A percentile compares a stretch with the other conserved stretches of the same genome.
phyloP scores from a whole-genome alignment of 2,888 invertebrate species.

The Drosophila dives region DNA sequence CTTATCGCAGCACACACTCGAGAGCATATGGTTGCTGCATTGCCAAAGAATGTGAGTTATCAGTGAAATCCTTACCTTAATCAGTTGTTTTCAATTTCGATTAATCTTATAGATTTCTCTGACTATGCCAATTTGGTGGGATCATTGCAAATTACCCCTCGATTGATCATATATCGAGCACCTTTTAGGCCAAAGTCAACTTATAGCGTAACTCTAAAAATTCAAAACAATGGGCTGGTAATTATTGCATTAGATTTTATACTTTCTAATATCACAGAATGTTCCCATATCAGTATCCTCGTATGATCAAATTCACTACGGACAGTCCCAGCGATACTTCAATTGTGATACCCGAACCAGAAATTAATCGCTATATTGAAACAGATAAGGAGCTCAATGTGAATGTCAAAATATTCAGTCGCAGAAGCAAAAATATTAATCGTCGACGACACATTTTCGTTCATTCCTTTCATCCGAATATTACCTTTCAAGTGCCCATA shows the following conservation, averaged over 20 bases:
- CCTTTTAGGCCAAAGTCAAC: conserved; percentile 36
- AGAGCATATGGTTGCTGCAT: conserved; percentile 46
- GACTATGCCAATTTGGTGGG: conserved; percentile 61
- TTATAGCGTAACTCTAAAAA: conserved; percentile 46
- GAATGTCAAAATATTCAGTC: conserved; percentile 55
- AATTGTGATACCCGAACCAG: conserved; percentile 29
- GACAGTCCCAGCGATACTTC: conserved; percentile 70
- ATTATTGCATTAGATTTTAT: neutral
- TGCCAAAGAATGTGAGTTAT: conserved; percentile 55
- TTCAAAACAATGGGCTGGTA: conserved; percentile 62
- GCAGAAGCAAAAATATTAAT: conserved; percentile 44
- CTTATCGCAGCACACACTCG: neutral
- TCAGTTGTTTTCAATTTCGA: neutral
- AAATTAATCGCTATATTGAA: conserved; percentile 58
- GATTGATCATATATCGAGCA: conserved; percentile 51
- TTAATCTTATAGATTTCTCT: conserved; percentile 41
- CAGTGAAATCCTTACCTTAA: too few species aligned
- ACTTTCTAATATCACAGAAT: too few species aligned
- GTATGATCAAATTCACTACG: conserved; percentile 56
- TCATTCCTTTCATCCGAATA: conserved; percentile 74
- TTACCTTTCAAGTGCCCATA: conserved; percentile 78
- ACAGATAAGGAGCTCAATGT: conserved; percentile 61
- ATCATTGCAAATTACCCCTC: conserved; percentile 55
- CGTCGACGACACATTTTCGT: conserved; percentile 70
- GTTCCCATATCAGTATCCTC: conserved; percentile 61